Base-by-base conservation (phyloP, 2,888 invertebrate genomes). In the Ferrisia virgata region DNA sequence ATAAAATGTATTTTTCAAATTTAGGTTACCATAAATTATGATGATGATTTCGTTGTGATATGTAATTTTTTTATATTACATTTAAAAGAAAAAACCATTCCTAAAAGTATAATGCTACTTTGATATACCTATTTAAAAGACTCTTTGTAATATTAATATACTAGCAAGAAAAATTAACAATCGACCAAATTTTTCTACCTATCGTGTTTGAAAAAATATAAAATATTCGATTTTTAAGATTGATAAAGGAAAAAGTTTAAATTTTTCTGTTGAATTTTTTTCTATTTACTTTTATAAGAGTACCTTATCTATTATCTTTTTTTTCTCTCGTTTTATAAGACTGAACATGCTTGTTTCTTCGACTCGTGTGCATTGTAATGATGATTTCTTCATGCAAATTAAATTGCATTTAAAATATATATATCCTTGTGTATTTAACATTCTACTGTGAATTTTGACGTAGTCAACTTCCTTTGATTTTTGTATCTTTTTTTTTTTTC, bases 1-100 rank as follows among this genome's bases (percentile, higher is more conserved):
- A 76, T 76, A 76, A 76, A 76, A 76, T 76, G 72, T 76, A 76
- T 25, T 33, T 36, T 76, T 76, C 33, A 22, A 76, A 76, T 76
- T 76, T 76, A 76, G 72, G 72, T 76, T 76, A 76, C 72, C 72
- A 76, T 36, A 53, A n/a, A 22, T 53, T 53, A 22, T 53, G 53
- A 53, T 64, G 25, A 43, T 43, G 43, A 36, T 76, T 76, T 36
- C 36, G 18, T 36, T 76, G 72, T 76, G 72, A 76, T 76, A 76
- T 76, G 72, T 76, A 76, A 76, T 76, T 76, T 76, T 76, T 76
- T 76, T 76, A 76, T 76, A 76, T 76, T 76, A 76, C 72, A 76
- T 36, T n/a, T n/a, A 69, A 33, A 76, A 8, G 11, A 22, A 15
- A 36, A 76, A 36, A 36, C 36, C 72, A 76, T 76, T 76, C 72